These are phyloP conservation scores for Ephialtes manifestator DNA, from an alignment of 2,888 invertebrate species.

Conservation along the genomic window DNA sequence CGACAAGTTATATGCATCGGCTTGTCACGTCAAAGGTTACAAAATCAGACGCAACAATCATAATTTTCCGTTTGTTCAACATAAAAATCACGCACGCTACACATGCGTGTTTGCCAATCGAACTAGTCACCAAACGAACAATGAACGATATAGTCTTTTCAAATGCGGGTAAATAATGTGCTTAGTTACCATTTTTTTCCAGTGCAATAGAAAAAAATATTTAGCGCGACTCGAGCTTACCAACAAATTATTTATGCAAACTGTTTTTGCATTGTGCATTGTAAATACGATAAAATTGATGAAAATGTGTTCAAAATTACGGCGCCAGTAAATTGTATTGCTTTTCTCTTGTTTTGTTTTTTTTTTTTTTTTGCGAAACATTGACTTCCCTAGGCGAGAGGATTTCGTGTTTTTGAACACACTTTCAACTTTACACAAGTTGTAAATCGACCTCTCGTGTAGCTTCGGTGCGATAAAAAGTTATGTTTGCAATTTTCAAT, in stretches of 20 bases:
- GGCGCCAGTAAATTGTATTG: neutral
- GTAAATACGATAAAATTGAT: constrained; percentile 25
- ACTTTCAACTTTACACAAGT: no score
- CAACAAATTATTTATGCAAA: neutral
- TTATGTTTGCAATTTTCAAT: no score
- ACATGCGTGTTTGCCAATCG: constrained; percentile 16
- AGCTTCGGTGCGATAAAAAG: no score
- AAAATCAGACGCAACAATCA: constrained; percentile 66
- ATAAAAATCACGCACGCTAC: neutral
- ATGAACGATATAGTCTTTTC: constrained; percentile 11
- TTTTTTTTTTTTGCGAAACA: neutral
- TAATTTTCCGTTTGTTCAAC: neutral
- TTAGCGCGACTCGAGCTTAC: neutral
- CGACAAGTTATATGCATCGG: constrained; percentile 90
- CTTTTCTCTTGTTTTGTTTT: neutral
- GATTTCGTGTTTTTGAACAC: no score
- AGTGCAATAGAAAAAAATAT: constrained; percentile 24
- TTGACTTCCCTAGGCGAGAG: no score
- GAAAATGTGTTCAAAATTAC: constrained; percentile 12
- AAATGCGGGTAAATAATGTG: constrained; percentile 51
- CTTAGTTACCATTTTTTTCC: constrained; percentile 62
- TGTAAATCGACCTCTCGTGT: no score
- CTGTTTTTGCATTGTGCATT: constrained; percentile 8
- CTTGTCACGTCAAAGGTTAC: constrained; percentile 76
- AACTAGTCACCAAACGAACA: constrained; percentile 62